phyloP scores from a whole-genome alignment of 2,797 vertebrate genomes.

The Graptemys geographica region DNA sequence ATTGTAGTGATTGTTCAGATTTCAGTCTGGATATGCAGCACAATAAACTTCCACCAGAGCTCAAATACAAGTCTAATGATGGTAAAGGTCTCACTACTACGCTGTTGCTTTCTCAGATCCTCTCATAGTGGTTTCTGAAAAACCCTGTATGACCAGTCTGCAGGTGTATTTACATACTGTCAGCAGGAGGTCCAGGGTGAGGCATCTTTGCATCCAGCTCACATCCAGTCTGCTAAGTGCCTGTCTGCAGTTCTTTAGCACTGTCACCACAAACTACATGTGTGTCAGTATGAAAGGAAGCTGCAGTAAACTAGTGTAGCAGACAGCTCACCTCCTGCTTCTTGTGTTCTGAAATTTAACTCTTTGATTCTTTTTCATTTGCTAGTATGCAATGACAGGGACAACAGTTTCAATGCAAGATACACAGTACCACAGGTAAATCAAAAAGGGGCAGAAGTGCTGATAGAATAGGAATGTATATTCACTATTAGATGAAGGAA shows the following conservation, averaged over 20 bases:
- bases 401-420: conserved; percentile 47
- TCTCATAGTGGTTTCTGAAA: conserved; percentile 73
- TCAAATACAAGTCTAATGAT: conserved; percentile 51
- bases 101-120: conserved; percentile 77
- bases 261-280: conserved; percentile 81
- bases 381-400: conserved; percentile 53
- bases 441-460: conserved; percentile 53
- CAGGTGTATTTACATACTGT: conserved; percentile 88
- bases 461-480: conserved; percentile 52
- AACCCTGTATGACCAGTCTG: conserved; percentile 78
- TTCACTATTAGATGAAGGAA: conserved; percentile 71
- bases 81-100: conserved; percentile 76
- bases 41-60: conserved; percentile 78
- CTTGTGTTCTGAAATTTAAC: conserved; percentile 71
- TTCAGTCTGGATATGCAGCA: conserved; percentile 77
- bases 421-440: conserved; percentile 53
- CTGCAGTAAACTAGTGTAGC: conserved; percentile 77
- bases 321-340: conserved; percentile 79
- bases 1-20: conserved; percentile 82
- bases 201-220: conserved; percentile 83
- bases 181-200: conserved; percentile 81
- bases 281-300: conserved; percentile 78
- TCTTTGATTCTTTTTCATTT: conserved; percentile 68
- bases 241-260: conserved; percentile 82
- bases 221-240: conserved; percentile 84